A percentile compares a stretch with the other conserved stretches of the same genome.
These are phyloP conservation scores for Papilio protenor DNA, from an alignment of 2,888 invertebrate genomes.

Conservation along the genomic window DNA sequence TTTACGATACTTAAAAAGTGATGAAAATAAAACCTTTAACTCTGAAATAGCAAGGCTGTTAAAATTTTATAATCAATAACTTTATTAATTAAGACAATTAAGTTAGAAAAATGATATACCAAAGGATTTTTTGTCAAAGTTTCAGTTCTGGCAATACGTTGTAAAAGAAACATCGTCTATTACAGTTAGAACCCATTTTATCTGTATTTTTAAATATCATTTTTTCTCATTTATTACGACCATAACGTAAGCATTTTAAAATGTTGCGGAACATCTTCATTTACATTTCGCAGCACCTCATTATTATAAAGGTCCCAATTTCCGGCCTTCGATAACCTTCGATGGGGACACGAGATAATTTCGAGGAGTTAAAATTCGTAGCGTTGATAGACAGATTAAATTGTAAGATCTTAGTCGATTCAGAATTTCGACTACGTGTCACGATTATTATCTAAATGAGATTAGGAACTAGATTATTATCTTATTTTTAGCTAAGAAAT, in stretches of 20 bases:
- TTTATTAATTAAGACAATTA: background rate
- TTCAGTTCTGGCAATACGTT: no score
- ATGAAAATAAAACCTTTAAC: background rate
- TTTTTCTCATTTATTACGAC: background rate
- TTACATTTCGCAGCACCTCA: background rate
- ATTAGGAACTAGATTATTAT: background rate
- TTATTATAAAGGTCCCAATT: conserved; percentile 1
- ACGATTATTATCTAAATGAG: background rate
- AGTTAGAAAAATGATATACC: background rate
- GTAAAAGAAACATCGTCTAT: no score
- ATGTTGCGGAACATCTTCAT: background rate
- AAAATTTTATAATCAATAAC: conserved; percentile 23
- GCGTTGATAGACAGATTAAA: conserved; percentile 7
- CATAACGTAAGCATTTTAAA: background rate
- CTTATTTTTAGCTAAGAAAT: background rate
- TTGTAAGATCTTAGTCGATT: background rate
- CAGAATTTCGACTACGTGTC: background rate
- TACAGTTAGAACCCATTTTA: background rate
- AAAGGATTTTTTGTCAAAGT: no score
- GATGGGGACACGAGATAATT: conserved; percentile 18
- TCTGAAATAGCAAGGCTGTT: background rate
- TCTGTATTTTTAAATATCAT: background rate
- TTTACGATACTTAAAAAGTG: background rate
- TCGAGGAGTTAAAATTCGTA: background rate
- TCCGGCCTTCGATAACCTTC: conserved; percentile 4